Evolutionary conservation across 2,113 vertebrate species (phyloP).

Genomic region (Clinocottus analis): DNA sequence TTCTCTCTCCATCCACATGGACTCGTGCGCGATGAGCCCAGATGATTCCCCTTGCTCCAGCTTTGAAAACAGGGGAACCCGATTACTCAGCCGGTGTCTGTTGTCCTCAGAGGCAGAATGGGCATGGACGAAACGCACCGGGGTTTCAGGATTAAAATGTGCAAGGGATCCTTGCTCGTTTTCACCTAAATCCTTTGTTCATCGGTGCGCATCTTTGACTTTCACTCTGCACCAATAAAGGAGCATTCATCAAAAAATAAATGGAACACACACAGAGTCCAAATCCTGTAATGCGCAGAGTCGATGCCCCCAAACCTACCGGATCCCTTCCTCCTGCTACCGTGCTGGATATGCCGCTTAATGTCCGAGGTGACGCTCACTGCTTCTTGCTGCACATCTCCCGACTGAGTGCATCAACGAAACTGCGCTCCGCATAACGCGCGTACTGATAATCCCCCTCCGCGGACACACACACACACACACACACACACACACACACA

Average conservation of each 20-base stretch:
- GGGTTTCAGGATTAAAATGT: constrained; percentile 25
- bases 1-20: constrained; percentile 69
- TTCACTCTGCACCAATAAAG: constrained; percentile 31
- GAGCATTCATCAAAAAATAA: constrained; percentile 36
- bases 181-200: constrained; percentile 75
- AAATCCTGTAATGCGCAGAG: constrained; percentile 29
- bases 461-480: constrained; percentile 7
- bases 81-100: constrained; percentile 48
- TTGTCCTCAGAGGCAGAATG: constrained; percentile 34
- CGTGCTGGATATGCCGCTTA: constrained; percentile 32
- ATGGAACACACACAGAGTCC: constrained; percentile 17
- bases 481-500: not conserved
- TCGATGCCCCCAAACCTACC: constrained; percentile 14
- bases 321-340: constrained; percentile 13
- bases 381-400: constrained; percentile 54
- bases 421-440: constrained; percentile 65
- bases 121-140: constrained; percentile 18
- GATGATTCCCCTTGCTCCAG: constrained; percentile 56
- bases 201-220: constrained; percentile 58
- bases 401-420: constrained; percentile 67
- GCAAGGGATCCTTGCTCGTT: constrained; percentile 32
- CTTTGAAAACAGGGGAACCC: constrained; percentile 25
- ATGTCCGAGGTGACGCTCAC: constrained; percentile 50
- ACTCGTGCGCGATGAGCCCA: constrained; percentile 33
- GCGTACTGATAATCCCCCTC: constrained; percentile 72